Conservation (phyloP, 2,797 vertebrate species). For the Euphonia xanthogaster region DNA sequence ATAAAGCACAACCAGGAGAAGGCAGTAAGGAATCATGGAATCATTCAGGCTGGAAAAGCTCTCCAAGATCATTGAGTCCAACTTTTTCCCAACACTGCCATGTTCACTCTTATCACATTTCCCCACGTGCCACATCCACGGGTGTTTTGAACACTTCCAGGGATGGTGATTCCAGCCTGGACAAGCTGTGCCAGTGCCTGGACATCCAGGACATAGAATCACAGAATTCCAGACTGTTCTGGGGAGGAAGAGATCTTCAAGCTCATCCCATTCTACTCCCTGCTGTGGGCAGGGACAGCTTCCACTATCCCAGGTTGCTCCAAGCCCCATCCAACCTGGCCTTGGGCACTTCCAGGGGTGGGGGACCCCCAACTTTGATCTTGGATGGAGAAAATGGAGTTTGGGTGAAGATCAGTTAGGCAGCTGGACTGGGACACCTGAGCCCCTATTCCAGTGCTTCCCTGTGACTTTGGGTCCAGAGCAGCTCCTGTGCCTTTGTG, state of each 20-base stretch:
- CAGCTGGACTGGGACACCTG: neutral
- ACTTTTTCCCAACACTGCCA: accelerated
- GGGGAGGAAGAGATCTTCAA: neutral
- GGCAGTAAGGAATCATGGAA: neutral
- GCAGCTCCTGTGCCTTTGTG: neutral
- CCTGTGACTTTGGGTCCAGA: neutral
- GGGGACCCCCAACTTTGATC: neutral
- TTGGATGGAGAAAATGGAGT: neutral
- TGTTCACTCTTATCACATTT: neutral
- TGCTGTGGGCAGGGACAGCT: neutral
- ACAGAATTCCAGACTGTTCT: neutral
- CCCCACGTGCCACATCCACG: neutral
- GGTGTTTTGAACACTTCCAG: neutral
- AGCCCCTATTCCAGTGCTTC: neutral
- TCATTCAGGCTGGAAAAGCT: neutral
- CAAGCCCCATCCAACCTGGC: accelerated
- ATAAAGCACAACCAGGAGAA: neutral
- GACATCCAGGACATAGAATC: neutral
- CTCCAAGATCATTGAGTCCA: neutral
- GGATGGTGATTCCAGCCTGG: neutral
- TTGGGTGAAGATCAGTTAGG: neutral
- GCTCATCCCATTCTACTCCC: accelerated
- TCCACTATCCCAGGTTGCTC: neutral
- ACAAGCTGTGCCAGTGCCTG: neutral
- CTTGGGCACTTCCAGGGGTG: neutral